Percentiles rank a stretch among this genome's conserved stretches.
Evolutionary conservation across 2,113 vertebrate species (phyloP).

Genomic region (Isichthys henryi): DNA sequence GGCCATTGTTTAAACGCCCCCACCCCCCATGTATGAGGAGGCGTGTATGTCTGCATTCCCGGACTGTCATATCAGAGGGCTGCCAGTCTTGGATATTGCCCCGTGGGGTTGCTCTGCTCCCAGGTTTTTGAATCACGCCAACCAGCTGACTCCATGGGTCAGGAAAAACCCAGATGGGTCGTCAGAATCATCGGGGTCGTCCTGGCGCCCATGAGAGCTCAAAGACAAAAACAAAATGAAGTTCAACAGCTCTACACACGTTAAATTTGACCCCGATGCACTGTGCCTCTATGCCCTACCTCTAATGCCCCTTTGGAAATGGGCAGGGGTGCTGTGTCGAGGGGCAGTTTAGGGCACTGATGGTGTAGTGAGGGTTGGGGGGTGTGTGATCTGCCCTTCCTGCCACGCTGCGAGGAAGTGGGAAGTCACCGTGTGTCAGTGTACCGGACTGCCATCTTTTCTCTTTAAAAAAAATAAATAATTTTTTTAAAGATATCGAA

Average conservation of each 20-base stretch:
- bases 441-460: not conserved
- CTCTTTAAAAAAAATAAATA: not conserved
- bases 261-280: not conserved
- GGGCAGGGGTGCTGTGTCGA: not conserved
- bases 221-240: not conserved
- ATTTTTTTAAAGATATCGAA: not conserved
- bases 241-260: not conserved
- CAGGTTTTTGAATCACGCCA: not conserved
- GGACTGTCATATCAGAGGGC: not conserved
- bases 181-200: not conserved
- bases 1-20: not conserved
- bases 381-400: not conserved
- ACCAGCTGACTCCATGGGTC: not conserved
- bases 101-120: not conserved
- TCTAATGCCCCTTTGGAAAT: not conserved
- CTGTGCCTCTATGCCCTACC: not conserved
- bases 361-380: not conserved
- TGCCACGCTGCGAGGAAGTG: not conserved
- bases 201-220: not conserved
- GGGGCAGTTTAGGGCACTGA: not conserved
- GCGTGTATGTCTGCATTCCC: not conserved
- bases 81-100: not conserved
- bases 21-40: not conserved
- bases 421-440: not conserved
- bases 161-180: not conserved